Evolutionary conservation across 2,888 invertebrate genomes (phyloP), one percentile per base, ranked within the genome.

Genomic region (Oconnorella tubifera): DNA sequence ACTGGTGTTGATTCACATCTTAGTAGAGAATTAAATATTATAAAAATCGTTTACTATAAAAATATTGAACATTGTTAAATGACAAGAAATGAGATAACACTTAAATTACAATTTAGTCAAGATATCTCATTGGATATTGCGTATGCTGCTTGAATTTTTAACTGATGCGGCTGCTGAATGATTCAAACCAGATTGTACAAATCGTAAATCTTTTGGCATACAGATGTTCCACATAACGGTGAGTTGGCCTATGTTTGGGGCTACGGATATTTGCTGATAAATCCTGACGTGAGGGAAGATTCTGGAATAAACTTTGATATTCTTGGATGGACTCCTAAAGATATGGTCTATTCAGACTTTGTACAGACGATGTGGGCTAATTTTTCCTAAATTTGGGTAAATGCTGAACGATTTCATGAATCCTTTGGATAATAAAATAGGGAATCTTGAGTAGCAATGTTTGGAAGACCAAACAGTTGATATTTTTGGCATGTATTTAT

Each of bases 331-430:
- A 60, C 59, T 23, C 62, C 66, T 2, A 62, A 64, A 31, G 70
- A 70, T 55, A 61, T 64, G 29, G 40, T 58, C 27, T 68, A 64
- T 48, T 48, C 66, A 2, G 60, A 58, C 31, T 70, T 56, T 65
- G 56, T 68, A n/a, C 27, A 40, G 14, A 56, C 32, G 3, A 31
- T 70, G 27, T 70, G 70, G 70, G 56, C 70, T 1, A 70, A 70
- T 59, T 70, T 70, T 40, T n/a, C 68, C 70, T 31, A 68, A 68
- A 68, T 60, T 28, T 60, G 70, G 68, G 70, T 69, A 19, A 25
- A 4, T 19, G 6, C 27, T n/a, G n/a, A n/a, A n/a, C n/a, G n/a
- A n/a, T n/a, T n/a, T 6, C 6, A 19, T 29, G 1, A 14, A 25
- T 53, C 53, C 28, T 53, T 4, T n/a, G 25, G 53, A 19, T 3